Evolutionary conservation across 2,888 invertebrate genomes (phyloP).

Genomic region (Diadegma fenestrale): DNA sequence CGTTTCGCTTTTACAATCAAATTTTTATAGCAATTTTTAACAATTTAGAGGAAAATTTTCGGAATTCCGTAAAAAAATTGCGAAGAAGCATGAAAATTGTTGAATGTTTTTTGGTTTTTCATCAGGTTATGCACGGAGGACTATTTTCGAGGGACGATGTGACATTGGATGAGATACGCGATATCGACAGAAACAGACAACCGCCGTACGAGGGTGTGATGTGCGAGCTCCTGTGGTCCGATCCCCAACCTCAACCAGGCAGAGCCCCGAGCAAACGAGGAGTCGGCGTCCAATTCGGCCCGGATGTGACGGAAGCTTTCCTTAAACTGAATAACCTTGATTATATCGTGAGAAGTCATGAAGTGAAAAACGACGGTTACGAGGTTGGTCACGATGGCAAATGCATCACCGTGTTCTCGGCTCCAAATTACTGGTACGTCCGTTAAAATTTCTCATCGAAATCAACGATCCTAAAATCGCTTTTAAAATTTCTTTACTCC

Average conservation of each 20-base stretch:
- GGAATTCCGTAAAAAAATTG: not conserved
- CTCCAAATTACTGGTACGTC: slow-evolving; percentile 98
- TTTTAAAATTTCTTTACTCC: not conserved
- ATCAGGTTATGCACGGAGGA: slow-evolving; percentile 98
- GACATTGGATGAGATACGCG: slow-evolving; percentile 95
- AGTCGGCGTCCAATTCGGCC: slow-evolving; percentile 99
- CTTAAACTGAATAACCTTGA: slow-evolving; percentile 94
- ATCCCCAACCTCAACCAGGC: slow-evolving; percentile 96
- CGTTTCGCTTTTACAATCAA: too few relatives aligned
- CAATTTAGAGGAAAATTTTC: too few relatives aligned
- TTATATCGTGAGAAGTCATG: slow-evolving; percentile 98
- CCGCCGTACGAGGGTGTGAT: slow-evolving; percentile 98
- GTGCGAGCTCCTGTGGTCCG: slow-evolving; percentile 99
- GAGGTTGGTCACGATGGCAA: slow-evolving; percentile 97
- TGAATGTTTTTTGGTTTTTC: not conserved
- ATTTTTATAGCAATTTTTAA: too few relatives aligned
- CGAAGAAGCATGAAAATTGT: not conserved
- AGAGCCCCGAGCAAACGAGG: slow-evolving; percentile 98
- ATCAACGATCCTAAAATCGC: not conserved
- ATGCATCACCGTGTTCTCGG: slow-evolving; percentile 99
- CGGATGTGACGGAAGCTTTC: slow-evolving; percentile 97
- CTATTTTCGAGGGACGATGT: slow-evolving; percentile 97
- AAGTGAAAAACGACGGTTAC: slow-evolving; percentile 98
- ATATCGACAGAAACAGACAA: slow-evolving; percentile 96
- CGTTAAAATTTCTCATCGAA: not conserved